Evolutionary conservation across 2,797 vertebrate species (phyloP), one percentile per base, ranked within the genome.

Genomic region (Molothrus aeneus): DNA sequence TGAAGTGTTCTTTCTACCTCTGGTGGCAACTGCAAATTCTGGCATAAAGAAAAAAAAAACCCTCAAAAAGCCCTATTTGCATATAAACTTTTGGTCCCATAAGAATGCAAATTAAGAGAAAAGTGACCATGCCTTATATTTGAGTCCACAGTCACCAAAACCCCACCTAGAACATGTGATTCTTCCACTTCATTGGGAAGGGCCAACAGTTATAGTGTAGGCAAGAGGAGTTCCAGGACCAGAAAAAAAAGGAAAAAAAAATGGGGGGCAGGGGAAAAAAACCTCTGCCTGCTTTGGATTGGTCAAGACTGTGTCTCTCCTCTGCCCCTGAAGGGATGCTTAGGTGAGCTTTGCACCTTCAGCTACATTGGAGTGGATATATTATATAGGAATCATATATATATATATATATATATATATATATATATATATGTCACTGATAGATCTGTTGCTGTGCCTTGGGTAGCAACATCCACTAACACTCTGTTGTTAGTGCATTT

Each of bases 181-280:
- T 34, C 40, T 40, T 70, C 20, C 5, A 20, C 64, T 29, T 47
- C 34, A 25, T 7, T 24, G 29, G 13, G 56, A 54, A 50, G 17
- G 17, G 17, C 6, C 28, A 38, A 38, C 34, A 70, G 24, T 48
- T 40, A 14, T 6, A 40, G 17, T 34, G 26, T 7, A 48, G 25
- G 5, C 13, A 56, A 48, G 34, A 6, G 25, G 31, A 48, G 5
- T 40, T 70, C 15, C 31, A 45, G 48, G 17, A 45, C 28, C 18
- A 28, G 25, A 38, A n/a, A 19, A 45, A 24, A 36, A 20, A 12
- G 1, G 3, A 3, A 21, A n/a, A 22, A 26, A 38, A 18, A 32
- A 14, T 25, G 10, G 9, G 9, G 9, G 7, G 7, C 0, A 7
- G 5, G 12, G 10, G 13, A 3, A 1, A 11, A 36, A 25, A 47